Percentiles rank a stretch among this genome's conserved stretches.
Conservation (phyloP, 2,113 vertebrate genomes). For the Psittacus erithacus region DNA sequence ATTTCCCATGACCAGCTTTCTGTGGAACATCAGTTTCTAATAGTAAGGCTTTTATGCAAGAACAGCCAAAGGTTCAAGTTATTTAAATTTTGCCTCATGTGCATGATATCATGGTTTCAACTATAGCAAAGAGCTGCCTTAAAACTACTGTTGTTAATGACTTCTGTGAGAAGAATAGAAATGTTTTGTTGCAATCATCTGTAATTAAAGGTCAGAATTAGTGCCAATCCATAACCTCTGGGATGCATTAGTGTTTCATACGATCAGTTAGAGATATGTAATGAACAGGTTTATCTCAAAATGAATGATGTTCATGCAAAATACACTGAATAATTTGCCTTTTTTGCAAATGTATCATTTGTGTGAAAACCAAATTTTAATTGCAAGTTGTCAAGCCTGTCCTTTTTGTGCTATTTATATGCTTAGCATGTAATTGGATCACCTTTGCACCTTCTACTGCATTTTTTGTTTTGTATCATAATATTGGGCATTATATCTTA, state of each 20-base stretch:
- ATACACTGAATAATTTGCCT: neutral
- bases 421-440: neutral
- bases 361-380: neutral
- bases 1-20: neutral
- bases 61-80: neutral
- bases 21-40: neutral
- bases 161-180: neutral
- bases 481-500: neutral
- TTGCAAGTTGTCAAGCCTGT: neutral
- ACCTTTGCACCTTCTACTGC: neutral
- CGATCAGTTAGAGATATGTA: neutral
- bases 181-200: neutral
- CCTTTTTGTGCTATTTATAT: neutral
- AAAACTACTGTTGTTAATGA: neutral
- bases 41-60: neutral
- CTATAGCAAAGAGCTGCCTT: neutral
- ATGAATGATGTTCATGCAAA: neutral
- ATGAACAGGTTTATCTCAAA: neutral
- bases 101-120: neutral
- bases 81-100: neutral
- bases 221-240: neutral
- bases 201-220: neutral
- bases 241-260: neutral
- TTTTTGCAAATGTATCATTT: neutral
- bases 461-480: neutral